Evolutionary conservation across 2,888 invertebrate genomes (phyloP), one percentile per base, ranked within the genome.

Genomic region (Zaprionus bogoriensis): DNA sequence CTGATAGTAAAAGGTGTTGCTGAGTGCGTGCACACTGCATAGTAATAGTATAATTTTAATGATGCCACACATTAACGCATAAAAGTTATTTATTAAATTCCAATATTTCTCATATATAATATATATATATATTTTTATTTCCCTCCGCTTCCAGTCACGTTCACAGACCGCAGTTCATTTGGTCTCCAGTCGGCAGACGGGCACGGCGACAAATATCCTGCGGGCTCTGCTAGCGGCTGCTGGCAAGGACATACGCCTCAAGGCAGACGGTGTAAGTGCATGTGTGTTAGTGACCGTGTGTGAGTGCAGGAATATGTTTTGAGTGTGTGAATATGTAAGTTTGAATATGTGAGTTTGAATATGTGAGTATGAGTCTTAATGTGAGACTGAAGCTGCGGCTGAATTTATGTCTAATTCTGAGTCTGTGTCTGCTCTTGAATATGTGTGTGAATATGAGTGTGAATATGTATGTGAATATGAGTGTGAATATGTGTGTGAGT

Each of bases 81-180:
- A 44, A 39, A 25, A 27, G 39, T 38, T 9, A 38, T 10, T 38
- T 32, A 22, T 42, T 23, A 10, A 44, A 23, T 38, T 38, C 17
- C 10, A 19, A 38, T 14, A 44, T 30, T 38, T 38, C 17, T 14
- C 10, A 38, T 14, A 32, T 22, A 25, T 27, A 22, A 48, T 42
- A 7, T 30, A 17, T 17, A 30, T 14, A 36, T 10, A 27, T 10
- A 9, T 38, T 50, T 2, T 25, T n/a, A 9, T 41, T 12, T 32
- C n/a, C 20, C 4, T 7, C 20, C 51, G 39, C 2, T 80, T 77
- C 6, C 74, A 99, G 98, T 95, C 97, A 65, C 95, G 96, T 67
- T 95, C 96, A 82, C 98, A 99, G 91, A 96, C 98, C 4, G 96
- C 99, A 1, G 95, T 99, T 1, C 99, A 99, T 92, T 92, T 99